phyloP scores from a whole-genome alignment of 2,888 invertebrate species.

The Brachynemurus nebulosus region DNA sequence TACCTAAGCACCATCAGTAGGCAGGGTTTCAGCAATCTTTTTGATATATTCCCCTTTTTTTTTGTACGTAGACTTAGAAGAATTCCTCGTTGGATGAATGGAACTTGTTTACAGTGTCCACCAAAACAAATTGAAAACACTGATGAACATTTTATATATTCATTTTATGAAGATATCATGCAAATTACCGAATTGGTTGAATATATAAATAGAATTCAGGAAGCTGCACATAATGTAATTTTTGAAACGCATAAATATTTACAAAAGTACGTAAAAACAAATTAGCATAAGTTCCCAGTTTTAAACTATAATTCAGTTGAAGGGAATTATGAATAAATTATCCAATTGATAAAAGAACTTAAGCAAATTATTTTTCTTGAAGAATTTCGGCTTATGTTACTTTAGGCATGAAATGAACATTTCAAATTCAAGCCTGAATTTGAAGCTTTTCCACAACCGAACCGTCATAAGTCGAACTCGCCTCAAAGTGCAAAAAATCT shows the following conservation, averaged over 20 bases:
- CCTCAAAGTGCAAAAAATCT: too few species aligned
- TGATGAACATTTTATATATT: conserved; percentile 49
- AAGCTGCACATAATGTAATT: conserved; percentile 48
- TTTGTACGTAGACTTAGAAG: conserved; percentile 46
- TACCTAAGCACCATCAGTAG: conserved; percentile 24
- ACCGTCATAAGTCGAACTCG: too few species aligned
- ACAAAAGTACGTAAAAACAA: conserved; percentile 39
- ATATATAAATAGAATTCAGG: conserved; percentile 48
- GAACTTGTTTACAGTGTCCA: conserved; percentile 60
- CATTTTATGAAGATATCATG: conserved; percentile 67
- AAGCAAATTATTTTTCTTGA: too few species aligned
- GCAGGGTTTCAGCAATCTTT: too few species aligned
- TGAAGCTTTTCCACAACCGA: too few species aligned
- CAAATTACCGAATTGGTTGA: conserved; percentile 56
- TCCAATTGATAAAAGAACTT: too few species aligned
- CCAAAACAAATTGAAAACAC: conserved; percentile 44
- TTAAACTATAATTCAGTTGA: too few species aligned
- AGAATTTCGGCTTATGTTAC: too few species aligned
- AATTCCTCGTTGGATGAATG: conserved; percentile 77
- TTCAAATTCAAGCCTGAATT: too few species aligned
- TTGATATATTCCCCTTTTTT: background rate
- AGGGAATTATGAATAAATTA: too few species aligned
- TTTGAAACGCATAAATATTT: conserved; percentile 49
- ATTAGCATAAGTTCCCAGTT: too few species aligned
- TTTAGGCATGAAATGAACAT: too few species aligned